phyloP scores from a whole-genome alignment of 2,888 invertebrate genomes.

The Heteropelma amictum region DNA sequence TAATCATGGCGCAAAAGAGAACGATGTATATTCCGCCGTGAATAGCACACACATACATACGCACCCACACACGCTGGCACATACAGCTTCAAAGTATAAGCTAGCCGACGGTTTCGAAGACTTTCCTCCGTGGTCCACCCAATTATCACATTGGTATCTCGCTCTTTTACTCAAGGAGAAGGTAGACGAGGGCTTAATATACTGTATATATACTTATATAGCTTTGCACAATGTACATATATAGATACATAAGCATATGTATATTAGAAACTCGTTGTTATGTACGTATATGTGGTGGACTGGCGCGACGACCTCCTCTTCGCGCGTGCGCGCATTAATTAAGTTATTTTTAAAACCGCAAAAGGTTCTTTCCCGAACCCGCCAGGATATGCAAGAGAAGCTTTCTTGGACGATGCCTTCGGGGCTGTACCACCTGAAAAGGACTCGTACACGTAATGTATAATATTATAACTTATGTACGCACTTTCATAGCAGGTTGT shows the following conservation, averaged over 20 bases:
- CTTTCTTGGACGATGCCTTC: constrained; percentile 20
- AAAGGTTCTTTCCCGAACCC: constrained; percentile 37
- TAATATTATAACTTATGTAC: constrained; percentile 8
- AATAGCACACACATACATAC: too few species aligned
- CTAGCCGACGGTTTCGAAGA: constrained; percentile 35
- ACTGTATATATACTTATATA: not conserved
- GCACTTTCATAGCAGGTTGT: not conserved
- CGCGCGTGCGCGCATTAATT: constrained; percentile 67
- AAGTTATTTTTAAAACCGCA: constrained; percentile 72
- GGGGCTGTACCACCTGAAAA: constrained; percentile 25
- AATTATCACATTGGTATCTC: constrained; percentile 65
- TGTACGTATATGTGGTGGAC: not conserved
- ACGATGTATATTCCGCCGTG: not conserved
- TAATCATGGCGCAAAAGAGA: constrained; percentile 64
- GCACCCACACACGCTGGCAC: too few species aligned
- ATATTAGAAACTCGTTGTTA: constrained; percentile 6
- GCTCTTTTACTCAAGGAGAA: constrained; percentile 28
- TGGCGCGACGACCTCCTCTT: constrained; percentile 32
- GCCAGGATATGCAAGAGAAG: constrained; percentile 20
- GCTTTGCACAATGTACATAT: not conserved
- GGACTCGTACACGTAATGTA: constrained; percentile 15
- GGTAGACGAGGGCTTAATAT: constrained; percentile 17
- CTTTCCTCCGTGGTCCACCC: constrained; percentile 62
- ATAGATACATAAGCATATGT: not conserved
- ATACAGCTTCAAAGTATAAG: too few species aligned